Evolutionary conservation across 2,113 vertebrate genomes (phyloP).

Genomic region (Cebidichthys violaceus): DNA sequence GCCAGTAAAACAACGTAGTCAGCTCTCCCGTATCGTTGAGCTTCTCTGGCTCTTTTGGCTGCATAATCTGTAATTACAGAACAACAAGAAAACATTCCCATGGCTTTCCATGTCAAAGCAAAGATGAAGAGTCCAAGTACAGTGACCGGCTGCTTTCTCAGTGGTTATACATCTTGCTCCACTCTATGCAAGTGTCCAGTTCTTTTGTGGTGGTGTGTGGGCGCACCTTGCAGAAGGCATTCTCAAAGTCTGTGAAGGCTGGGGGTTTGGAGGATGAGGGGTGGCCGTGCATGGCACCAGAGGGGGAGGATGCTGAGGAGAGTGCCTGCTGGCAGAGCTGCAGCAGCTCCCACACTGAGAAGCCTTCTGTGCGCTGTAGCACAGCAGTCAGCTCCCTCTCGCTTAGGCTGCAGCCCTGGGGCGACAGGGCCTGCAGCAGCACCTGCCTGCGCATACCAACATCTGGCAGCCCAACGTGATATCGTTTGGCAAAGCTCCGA

Average conservation of each 20-base stretch:
- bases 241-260: slow-evolving; percentile 94
- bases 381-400: slow-evolving; percentile 90
- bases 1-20: slow-evolving; percentile 80
- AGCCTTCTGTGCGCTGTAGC: slow-evolving; percentile 92
- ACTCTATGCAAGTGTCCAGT: slow-evolving; percentile 91
- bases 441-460: slow-evolving; percentile 87
- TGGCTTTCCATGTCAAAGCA: slow-evolving; percentile 66
- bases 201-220: slow-evolving; percentile 90
- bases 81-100: slow-evolving; percentile 69
- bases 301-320: slow-evolving; percentile 75
- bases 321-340: slow-evolving; percentile 92
- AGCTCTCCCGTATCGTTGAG: slow-evolving; percentile 55
- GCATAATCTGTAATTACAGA: slow-evolving; percentile 79
- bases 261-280: slow-evolving; percentile 83
- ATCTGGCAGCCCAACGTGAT: slow-evolving; percentile 91
- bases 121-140: slow-evolving; percentile 70
- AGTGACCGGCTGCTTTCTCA: slow-evolving; percentile 75
- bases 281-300: slow-evolving; percentile 76
- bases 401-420: slow-evolving; percentile 88
- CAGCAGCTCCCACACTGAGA: slow-evolving; percentile 89
- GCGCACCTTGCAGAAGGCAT: slow-evolving; percentile 91
- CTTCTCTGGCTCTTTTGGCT: slow-evolving; percentile 81
- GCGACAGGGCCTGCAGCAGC: slow-evolving; percentile 88
- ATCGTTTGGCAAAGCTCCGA: slow-evolving; percentile 90
- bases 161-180: slow-evolving; percentile 94